Evolutionary conservation across 92 coral and sea anemone genomes (phyloP), one percentile per base, ranked within the genome.

Genomic region (Palythoa grandiflora): DNA sequence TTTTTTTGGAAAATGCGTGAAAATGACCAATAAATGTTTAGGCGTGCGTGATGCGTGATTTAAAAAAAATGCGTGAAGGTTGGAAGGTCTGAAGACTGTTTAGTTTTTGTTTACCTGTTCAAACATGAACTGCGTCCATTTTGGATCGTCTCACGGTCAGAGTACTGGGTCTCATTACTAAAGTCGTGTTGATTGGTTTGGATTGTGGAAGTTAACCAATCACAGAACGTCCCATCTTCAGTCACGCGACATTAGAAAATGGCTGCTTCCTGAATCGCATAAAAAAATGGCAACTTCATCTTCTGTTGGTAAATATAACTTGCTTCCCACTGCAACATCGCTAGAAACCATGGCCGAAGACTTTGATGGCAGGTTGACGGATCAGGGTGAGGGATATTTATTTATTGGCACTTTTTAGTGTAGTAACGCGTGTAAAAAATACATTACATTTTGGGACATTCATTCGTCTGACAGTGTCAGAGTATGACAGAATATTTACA

Each of bases 231-330:
- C 9, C 37, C 20, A 1, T 10, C 3, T 12, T 10, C 20, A 12
- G 19, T 37, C 79, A 75, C 59, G 63, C 83, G 63, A 54, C 11
- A 0, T 21, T 0, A 3, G 38, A 76, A 48, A 1, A 51, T 76
- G 80, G 65, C 44, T 50, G 80, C 44, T 37, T n/a, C 14, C 57
- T 76, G 63, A 51, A 21, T 17, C 50, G 5, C 28, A 28, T 20
- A 1, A 3, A 9, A 47, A 77, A 52, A 77, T 77, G 83, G 68
- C 47, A 6, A 20, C 20, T 8, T 77, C 83, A 6, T 35, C 83
- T 53, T 54, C 68, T 36, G 21, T 77, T 54, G 83, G 83, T 35
- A 77, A 36, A 53, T 77, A 77, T 11, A 77, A 77, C 20, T 57
- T 77, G 68, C 83, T 77, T 53, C 83, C 83, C 10, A 47, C 83